Percentiles rank a stretch among this genome's conserved stretches.
phyloP scores from a whole-genome alignment of 2,888 invertebrate species.

The Acanthosepion lycidas region DNA sequence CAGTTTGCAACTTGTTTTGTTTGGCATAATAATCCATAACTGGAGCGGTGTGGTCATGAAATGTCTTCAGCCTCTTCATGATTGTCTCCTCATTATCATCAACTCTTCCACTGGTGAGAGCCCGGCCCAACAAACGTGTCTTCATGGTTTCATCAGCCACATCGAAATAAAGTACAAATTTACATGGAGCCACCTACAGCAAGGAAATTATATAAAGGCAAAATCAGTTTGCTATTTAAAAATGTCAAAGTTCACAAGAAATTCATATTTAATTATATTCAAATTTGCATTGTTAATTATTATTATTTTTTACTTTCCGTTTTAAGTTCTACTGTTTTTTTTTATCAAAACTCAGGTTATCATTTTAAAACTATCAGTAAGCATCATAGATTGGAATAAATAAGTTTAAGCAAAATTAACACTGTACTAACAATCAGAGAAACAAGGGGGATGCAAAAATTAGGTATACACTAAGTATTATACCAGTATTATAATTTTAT shows the following conservation, averaged over 20 bases:
- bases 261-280: not conserved
- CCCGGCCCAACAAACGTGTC: slow-evolving; percentile 84
- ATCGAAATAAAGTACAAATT: slow-evolving; percentile 88
- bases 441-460: too few relatives aligned
- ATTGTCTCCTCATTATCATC: slow-evolving; percentile 97
- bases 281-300: not conserved
- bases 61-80: slow-evolving; percentile 90
- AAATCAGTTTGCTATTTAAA: not conserved
- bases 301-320: too few relatives aligned
- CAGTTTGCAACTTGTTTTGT: slow-evolving; percentile 81
- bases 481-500: too few relatives aligned
- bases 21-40: slow-evolving; percentile 87
- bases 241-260: not conserved
- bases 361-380: too few relatives aligned
- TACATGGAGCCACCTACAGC: slow-evolving; percentile 61
- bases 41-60: slow-evolving; percentile 88
- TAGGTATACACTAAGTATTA: too few relatives aligned
- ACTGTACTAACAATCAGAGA: too few relatives aligned
- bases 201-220: not conserved
- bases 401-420: too few relatives aligned
- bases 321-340: too few relatives aligned
- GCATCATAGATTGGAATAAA: too few relatives aligned
- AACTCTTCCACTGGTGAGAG: slow-evolving; percentile 85
- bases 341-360: too few relatives aligned
- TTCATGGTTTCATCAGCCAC: slow-evolving; percentile 86